Evolutionary conservation across 2,888 invertebrate genomes (phyloP), one percentile per base, ranked within the genome.

Genomic region (Cephus sareptanus): DNA sequence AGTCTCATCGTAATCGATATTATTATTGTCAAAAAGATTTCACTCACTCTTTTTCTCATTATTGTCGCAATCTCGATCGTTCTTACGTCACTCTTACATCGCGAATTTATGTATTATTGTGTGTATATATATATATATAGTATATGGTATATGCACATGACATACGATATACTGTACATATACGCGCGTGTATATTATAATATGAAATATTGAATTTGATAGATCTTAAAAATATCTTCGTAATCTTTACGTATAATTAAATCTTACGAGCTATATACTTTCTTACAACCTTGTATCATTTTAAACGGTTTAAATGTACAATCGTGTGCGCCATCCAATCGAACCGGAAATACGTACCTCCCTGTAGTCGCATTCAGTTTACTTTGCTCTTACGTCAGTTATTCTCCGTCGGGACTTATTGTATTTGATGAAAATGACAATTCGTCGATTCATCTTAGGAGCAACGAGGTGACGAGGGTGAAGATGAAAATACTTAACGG

Each of bases 221-320:
- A 89, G 86, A 81, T 89, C 88, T 90, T 90, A 87, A 91, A 91
- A 91, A 91, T 91, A 91, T 89, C 84, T 84, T 80, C 82, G 85
- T 89, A 89, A 79, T 89, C 83, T 84, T 85, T 83, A 82, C 82
- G 81, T 83, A 84, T 80, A 77, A 78, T 85, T 86, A 82, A 85
- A 86, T 79, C 87, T 90, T 91, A 90, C 76, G 76, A 33, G 75
- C 88, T 90, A 90, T 87, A 82, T 90, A 91, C 91, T 91, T 91
- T 91, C 90, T 86, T 89, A 91, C 91, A 90, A 91, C 91, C 90
- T 90, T 90, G 89, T 89, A 87, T 90, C 88, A 83, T 86, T 82
- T 85, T 69, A 34, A 34, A 33, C 74, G 74, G 69, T 76, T 74
- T 9, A 56, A 76, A 71, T 76, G 76, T 79, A 78, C 78, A 78